Conservation (phyloP, 2,888 invertebrate genomes). For the Xylota sylvarum region DNA sequence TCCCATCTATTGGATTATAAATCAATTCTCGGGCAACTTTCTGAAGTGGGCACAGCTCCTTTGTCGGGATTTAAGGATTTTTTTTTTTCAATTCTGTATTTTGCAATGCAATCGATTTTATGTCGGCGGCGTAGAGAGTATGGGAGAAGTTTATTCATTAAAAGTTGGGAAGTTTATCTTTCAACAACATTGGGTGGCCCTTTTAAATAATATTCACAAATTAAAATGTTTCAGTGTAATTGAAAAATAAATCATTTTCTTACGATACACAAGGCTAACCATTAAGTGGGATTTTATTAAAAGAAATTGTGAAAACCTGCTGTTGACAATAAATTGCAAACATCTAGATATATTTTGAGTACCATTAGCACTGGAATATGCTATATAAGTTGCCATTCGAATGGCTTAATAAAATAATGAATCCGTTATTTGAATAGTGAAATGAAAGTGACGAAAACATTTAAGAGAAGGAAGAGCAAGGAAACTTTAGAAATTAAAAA, state of each 20-base stretch:
- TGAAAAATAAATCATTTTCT: conserved; percentile 5
- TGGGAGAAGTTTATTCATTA: conserved; percentile 41
- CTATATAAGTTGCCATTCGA: too few species aligned
- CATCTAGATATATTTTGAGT: too few species aligned
- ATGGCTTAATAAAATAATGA: too few species aligned
- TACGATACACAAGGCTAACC: not conserved
- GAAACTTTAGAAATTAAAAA: too few species aligned
- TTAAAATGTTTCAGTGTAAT: conserved; percentile 19
- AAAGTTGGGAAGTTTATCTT: conserved; percentile 29
- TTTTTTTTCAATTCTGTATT: not conserved
- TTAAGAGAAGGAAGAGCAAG: too few species aligned
- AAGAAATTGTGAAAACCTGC: too few species aligned
- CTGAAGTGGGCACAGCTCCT: conserved; percentile 7
- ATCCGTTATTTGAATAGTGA: too few species aligned
- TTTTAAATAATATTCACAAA: conserved; percentile 12
- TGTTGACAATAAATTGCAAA: too few species aligned
- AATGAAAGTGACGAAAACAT: too few species aligned
- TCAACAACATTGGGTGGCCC: conserved; percentile 3
- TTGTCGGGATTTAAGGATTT: conserved; percentile 2
- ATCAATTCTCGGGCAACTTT: conserved; percentile 26
- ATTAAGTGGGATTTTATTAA: too few species aligned
- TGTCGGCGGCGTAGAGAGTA: not conserved
- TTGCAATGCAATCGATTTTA: conserved; percentile 14
- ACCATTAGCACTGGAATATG: too few species aligned
- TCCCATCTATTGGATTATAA: conserved; percentile 36